phyloP scores from a whole-genome alignment of 2,888 invertebrate genomes.

The Agonopterix subpropinquella region DNA sequence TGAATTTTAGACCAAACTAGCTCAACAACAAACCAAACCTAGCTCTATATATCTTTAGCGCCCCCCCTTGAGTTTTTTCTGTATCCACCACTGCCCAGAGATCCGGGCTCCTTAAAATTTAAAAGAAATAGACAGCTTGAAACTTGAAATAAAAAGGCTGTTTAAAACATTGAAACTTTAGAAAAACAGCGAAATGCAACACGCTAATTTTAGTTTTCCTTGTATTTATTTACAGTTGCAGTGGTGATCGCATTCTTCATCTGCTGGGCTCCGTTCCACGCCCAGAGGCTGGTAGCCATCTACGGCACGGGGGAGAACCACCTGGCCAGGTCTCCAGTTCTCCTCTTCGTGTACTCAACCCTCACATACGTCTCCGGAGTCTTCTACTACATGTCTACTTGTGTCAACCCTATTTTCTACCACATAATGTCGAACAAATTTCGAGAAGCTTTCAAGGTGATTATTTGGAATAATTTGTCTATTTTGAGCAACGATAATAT shows the following conservation, averaged over 20 bases:
- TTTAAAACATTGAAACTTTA: too few species aligned
- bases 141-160: too few species aligned
- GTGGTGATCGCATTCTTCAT: constrained; percentile 93
- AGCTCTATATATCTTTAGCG: too few species aligned
- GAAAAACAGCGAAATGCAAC: too few species aligned
- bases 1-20: too few species aligned
- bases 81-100: too few species aligned
- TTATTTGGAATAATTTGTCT: not conserved
- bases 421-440: constrained; percentile 97
- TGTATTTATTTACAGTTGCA: constrained; percentile 76
- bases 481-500: too few species aligned
- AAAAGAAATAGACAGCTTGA: too few species aligned
- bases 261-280: constrained; percentile 96
- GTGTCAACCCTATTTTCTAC: constrained; percentile 94
- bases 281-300: constrained; percentile 89
- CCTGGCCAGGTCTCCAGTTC: constrained; percentile 48
- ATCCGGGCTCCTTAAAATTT: too few species aligned
- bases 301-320: constrained; percentile 76
- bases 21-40: too few species aligned
- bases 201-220: not conserved
- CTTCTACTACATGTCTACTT: constrained; percentile 93
- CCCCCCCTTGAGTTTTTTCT: too few species aligned
- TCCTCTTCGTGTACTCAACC: constrained; percentile 78
- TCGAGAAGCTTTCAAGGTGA: constrained; percentile 93
- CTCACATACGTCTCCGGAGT: constrained; percentile 91